Evolutionary conservation across 2,797 vertebrate species (phyloP).

Genomic region (Gouania willdenowi): DNA sequence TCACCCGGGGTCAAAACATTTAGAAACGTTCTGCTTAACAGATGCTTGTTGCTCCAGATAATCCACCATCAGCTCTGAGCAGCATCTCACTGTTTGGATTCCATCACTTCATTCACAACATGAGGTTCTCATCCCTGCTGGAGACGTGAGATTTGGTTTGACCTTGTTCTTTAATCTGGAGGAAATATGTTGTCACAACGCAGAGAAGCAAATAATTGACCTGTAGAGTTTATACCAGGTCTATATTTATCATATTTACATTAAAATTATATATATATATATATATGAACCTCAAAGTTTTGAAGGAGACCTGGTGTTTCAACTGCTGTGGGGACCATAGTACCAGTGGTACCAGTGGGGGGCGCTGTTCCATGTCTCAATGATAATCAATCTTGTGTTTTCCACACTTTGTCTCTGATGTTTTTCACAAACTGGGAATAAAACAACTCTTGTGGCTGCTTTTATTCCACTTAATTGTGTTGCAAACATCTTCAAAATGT

Average conservation of each 20-base stretch:
- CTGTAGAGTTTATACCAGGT: too few relatives aligned
- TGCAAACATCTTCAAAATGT: conserved; percentile 4
- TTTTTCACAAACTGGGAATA: conserved; percentile 33
- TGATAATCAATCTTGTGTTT: conserved; percentile 1
- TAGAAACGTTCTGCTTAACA: conserved; percentile 30
- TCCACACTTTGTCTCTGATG: background rate
- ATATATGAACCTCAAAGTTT: too few relatives aligned
- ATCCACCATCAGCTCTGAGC: conserved; percentile 27
- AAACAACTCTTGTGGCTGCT: conserved; percentile 11
- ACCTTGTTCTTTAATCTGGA: conserved; percentile 47
- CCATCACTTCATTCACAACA: conserved; percentile 28
- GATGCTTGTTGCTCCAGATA: conserved; percentile 40
- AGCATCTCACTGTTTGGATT: conserved; percentile 32
- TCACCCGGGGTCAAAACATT: conserved; percentile 27
- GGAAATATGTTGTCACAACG: conserved; percentile 27
- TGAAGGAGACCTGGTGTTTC: too few relatives aligned
- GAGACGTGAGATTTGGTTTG: conserved; percentile 33
- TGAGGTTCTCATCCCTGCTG: conserved; percentile 32
- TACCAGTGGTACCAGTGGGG: conserved; percentile 45
- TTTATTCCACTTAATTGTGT: conserved; percentile 19
- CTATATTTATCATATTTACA: too few relatives aligned
- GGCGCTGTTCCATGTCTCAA: conserved; percentile 56
- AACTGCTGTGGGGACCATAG: too few relatives aligned
- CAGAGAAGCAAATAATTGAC: conserved; percentile 36
- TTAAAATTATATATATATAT: too few relatives aligned